These are phyloP conservation scores for Incurvaria masculella DNA, from an alignment of 2,888 invertebrate genomes.

Conservation along the genomic window DNA sequence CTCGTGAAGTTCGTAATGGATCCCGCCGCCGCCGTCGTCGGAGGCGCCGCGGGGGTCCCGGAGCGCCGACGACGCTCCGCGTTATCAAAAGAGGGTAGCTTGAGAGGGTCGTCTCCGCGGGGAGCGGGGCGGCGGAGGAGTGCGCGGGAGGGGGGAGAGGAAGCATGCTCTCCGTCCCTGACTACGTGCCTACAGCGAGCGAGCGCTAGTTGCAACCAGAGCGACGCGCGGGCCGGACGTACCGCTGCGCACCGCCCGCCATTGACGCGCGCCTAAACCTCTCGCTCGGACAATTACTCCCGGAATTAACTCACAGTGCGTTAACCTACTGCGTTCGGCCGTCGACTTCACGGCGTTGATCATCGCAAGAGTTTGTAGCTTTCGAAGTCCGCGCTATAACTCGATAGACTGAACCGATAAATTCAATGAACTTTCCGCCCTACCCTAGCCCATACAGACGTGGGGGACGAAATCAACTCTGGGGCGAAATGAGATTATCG, in stretches of 20 bases:
- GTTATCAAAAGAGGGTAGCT: not conserved
- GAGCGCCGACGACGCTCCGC: not conserved
- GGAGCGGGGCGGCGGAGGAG: not conserved
- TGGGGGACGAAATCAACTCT: not conserved
- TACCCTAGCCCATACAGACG: not conserved
- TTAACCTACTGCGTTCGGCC: too few species aligned
- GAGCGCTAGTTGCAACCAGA: slow-evolving; percentile 42
- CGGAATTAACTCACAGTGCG: too few species aligned
- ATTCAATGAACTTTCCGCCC: not conserved
- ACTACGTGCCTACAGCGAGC: slow-evolving; percentile 4
- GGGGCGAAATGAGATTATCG: not conserved
- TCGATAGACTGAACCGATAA: not conserved
- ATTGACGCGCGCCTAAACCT: slow-evolving; percentile 22
- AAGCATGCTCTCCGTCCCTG: not conserved
- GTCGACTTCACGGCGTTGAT: too few species aligned
- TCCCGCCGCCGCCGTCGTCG: not conserved
- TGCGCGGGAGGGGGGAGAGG: not conserved
- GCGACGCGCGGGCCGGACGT: slow-evolving; percentile 47
- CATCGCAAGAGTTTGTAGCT: too few species aligned
- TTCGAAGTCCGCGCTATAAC: not conserved
- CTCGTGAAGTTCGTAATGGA: not conserved
- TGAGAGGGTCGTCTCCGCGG: not conserved
- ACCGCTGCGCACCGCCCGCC: slow-evolving; percentile 38
- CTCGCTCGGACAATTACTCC: not conserved
- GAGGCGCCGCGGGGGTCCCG: not conserved